phyloP scores from a whole-genome alignment of 2,113 vertebrate species.

The Psophia crepitans region DNA sequence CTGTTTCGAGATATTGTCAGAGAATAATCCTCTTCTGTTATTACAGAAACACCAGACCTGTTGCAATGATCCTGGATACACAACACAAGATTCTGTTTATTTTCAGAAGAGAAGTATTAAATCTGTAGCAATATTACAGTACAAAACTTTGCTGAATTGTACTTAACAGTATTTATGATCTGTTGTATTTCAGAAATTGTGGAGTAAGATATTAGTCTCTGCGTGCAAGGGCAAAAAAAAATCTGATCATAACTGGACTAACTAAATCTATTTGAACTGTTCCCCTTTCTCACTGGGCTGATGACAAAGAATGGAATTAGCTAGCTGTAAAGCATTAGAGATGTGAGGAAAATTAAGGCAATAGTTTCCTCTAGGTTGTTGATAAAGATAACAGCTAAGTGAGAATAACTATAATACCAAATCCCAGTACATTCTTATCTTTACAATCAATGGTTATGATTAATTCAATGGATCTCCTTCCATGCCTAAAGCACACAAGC shows the following conservation, averaged over 20 bases:
- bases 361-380: neutral
- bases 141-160: neutral
- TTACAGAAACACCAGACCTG: neutral
- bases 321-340: neutral
- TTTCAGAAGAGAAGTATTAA: neutral
- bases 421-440: neutral
- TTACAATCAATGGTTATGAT: neutral
- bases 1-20: neutral
- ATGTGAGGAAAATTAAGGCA: neutral
- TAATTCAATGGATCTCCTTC: neutral
- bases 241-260: neutral
- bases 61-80: neutral
- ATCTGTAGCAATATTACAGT: neutral
- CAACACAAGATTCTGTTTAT: neutral
- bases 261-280: neutral
- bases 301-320: neutral
- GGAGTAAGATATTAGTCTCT: neutral
- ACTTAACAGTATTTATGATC: neutral
- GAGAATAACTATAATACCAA: neutral
- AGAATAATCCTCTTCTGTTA: neutral
- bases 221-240: neutral
- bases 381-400: neutral
- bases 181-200: neutral
- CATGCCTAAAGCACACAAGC: neutral
- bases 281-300: neutral